These are phyloP conservation scores for Noctua janthina DNA, from an alignment of 2,888 invertebrate genomes.

Conservation along the genomic window DNA sequence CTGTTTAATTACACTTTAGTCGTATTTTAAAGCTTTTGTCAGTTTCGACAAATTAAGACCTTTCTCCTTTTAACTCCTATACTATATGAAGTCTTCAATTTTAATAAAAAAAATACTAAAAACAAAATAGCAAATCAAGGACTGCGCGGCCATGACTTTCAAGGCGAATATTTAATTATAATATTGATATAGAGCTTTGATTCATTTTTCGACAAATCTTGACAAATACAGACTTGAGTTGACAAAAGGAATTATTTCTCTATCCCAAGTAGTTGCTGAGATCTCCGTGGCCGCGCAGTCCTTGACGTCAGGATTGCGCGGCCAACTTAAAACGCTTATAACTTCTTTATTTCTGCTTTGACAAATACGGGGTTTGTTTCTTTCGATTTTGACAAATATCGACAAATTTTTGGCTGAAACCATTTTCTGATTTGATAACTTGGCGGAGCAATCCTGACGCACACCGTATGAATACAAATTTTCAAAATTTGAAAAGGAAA, in stretches of 20 bases:
- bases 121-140: slow-evolving; percentile 48
- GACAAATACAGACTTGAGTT: slow-evolving; percentile 48
- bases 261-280: slow-evolving; percentile 51
- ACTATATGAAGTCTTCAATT: slow-evolving; percentile 47
- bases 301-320: slow-evolving; percentile 47
- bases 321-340: slow-evolving; percentile 50
- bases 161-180: slow-evolving; percentile 50
- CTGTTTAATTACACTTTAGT: slow-evolving; percentile 40
- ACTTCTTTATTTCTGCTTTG: slow-evolving; percentile 45
- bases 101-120: slow-evolving; percentile 47
- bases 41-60: slow-evolving; percentile 42
- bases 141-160: slow-evolving; percentile 50
- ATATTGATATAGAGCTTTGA: slow-evolving; percentile 50
- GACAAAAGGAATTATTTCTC: slow-evolving; percentile 51
- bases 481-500: slow-evolving; percentile 66
- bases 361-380: slow-evolving; percentile 49
- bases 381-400: slow-evolving; percentile 50
- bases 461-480: slow-evolving; percentile 62
- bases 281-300: slow-evolving; percentile 50
- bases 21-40: slow-evolving; percentile 43
- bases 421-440: slow-evolving; percentile 54
- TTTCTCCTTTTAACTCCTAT: slow-evolving; percentile 44
- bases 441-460: slow-evolving; percentile 52
- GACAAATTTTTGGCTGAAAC: slow-evolving; percentile 51
- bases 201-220: slow-evolving; percentile 51